phyloP scores from a whole-genome alignment of 2,797 vertebrate genomes.

The Ctenopoma multispine region DNA sequence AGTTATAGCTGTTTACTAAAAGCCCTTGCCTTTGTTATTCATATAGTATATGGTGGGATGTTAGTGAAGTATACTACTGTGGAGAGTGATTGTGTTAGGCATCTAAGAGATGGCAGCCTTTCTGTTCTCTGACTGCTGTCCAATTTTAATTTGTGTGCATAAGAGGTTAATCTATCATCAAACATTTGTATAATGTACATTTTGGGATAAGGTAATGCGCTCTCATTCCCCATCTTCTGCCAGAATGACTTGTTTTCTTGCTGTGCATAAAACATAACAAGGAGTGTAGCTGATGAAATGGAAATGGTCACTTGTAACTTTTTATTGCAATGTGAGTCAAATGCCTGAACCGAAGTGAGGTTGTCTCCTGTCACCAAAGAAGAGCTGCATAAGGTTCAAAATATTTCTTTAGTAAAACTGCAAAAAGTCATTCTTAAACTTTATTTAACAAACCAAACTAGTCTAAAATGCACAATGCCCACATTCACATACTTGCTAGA shows the following conservation, averaged over 20 bases:
- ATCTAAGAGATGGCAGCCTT: constrained; percentile 33
- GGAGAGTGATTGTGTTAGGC: constrained; percentile 43
- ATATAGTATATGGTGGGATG: constrained; percentile 66
- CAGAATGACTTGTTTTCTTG: constrained; percentile 37
- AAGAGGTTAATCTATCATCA: constrained; percentile 41
- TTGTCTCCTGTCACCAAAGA: not conserved
- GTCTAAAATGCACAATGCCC: constrained; percentile 38
- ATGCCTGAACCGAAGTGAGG: not conserved
- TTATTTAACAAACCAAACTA: constrained; percentile 73
- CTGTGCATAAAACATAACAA: constrained; percentile 40
- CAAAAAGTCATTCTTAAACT: constrained; percentile 49
- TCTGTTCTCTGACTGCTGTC: constrained; percentile 45
- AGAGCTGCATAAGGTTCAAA: not conserved
- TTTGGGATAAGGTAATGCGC: constrained; percentile 43
- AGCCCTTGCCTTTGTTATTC: constrained; percentile 78
- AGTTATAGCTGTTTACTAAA: constrained; percentile 84
- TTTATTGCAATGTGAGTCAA: constrained; percentile 27
- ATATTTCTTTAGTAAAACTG: not conserved
- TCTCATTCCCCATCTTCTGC: constrained; percentile 31
- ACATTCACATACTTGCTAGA: constrained; percentile 31
- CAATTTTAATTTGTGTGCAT: constrained; percentile 42
- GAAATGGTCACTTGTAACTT: constrained; percentile 45
- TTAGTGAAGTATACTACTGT: constrained; percentile 64
- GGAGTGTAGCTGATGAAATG: constrained; percentile 34
- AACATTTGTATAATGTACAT: constrained; percentile 43